phyloP scores from a whole-genome alignment of 2,888 invertebrate species.

The Nymphalis c-album region DNA sequence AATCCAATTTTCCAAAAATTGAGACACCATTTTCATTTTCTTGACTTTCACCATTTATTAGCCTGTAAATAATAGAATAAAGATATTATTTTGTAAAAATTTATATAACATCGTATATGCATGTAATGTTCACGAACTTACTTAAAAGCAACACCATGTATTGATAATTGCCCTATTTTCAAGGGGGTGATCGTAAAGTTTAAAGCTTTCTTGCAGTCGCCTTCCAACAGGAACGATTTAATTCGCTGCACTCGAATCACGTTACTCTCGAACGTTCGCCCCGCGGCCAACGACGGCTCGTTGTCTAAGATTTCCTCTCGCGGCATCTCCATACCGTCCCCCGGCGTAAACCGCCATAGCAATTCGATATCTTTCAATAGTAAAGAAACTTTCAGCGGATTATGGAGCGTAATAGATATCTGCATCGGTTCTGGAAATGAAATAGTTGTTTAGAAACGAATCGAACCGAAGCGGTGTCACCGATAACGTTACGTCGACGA shows the following conservation, averaged over 20 bases:
- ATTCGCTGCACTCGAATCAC: conserved; percentile 82
- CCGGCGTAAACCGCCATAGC: conserved; percentile 84
- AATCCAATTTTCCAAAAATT: conserved; percentile 84
- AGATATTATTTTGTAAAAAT: conserved; percentile 15
- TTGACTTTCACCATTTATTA: conserved; percentile 66
- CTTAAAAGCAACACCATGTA: conserved; percentile 88
- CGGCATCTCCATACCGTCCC: conserved; percentile 47
- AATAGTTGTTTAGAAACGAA: neutral
- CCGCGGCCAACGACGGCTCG: conserved; percentile 60
- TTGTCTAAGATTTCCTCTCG: conserved; percentile 54
- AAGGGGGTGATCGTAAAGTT: conserved; percentile 88
- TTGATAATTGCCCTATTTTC: conserved; percentile 85
- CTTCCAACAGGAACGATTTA: conserved; percentile 80
- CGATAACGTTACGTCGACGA: neutral
- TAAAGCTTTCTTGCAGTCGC: conserved; percentile 83
- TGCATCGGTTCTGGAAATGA: conserved; percentile 87
- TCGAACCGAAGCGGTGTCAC: neutral
- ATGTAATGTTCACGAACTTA: conserved; percentile 52
- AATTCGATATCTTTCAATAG: conserved; percentile 86
- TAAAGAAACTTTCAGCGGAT: conserved; percentile 88
- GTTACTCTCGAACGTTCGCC: conserved; percentile 56
- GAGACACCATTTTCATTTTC: conserved; percentile 63
- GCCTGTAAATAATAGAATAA: conserved; percentile 47
- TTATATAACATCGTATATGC: conserved; percentile 34
- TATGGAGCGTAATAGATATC: conserved; percentile 87